phyloP scores from a whole-genome alignment of 2,888 invertebrate genomes.

The Parapristionchus giblindavisi region DNA sequence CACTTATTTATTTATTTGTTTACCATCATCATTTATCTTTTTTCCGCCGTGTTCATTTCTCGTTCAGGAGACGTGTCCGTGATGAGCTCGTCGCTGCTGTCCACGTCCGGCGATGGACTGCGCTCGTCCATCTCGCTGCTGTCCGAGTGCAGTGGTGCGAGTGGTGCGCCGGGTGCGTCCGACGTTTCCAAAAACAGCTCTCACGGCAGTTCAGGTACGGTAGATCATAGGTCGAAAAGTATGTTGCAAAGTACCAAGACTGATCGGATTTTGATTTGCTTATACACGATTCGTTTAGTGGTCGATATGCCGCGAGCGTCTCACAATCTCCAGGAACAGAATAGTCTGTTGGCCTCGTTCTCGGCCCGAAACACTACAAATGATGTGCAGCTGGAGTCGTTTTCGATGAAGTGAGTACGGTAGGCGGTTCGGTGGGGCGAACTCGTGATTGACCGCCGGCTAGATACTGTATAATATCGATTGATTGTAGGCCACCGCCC shows the following conservation, averaged over 20 bases:
- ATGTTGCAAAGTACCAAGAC: too few species aligned
- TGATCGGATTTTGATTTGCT: too few species aligned
- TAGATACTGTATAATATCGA: too few species aligned
- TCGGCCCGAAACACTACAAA: not conserved
- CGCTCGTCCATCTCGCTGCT: conserved; percentile 11
- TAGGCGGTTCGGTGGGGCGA: too few species aligned
- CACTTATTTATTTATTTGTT: too few species aligned
- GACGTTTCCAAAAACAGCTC: conserved; percentile 8
- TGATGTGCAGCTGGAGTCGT: not conserved
- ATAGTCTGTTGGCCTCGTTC: conserved; percentile 3
- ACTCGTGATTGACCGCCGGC: too few species aligned
- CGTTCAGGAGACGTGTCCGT: conserved; percentile 22
- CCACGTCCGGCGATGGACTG: conserved; percentile 2
- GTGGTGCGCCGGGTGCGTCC: not conserved
- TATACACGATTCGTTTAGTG: not conserved
- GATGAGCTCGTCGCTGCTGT: conserved; percentile 12
- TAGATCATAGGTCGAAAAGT: not conserved
- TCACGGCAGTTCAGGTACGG: conserved; percentile 17
- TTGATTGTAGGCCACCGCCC: too few species aligned
- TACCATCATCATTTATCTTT: too few species aligned
- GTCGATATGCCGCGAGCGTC: conserved; percentile 27
- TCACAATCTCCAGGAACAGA: conserved; percentile 13
- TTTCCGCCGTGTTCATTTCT: too few species aligned
- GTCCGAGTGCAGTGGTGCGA: not conserved
- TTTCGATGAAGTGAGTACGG: not conserved